A percentile compares a stretch with the other conserved stretches of the same genome.
phyloP scores from a whole-genome alignment of 1,140 invertebrate genomes.

The Eulimnadia texana region DNA sequence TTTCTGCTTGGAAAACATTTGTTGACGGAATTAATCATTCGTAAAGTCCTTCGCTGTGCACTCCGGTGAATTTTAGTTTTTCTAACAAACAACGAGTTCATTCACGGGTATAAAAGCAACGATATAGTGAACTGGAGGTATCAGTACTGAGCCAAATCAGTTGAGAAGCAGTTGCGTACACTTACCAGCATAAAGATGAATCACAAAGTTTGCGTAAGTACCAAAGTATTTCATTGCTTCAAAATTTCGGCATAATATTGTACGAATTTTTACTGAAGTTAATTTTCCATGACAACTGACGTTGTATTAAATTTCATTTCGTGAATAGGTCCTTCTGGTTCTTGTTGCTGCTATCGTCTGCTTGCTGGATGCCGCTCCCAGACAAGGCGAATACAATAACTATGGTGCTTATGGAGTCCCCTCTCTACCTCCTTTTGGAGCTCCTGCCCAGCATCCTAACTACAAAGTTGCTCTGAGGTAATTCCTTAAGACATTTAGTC shows the following conservation, averaged over 20 bases:
- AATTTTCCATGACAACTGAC: neutral
- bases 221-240: neutral
- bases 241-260: no score
- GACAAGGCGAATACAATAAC: neutral
- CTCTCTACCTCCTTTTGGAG: conserved; percentile 1
- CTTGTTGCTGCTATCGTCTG: neutral
- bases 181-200: no score
- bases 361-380: neutral
- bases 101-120: no score
- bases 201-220: neutral
- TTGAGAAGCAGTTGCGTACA: no score
- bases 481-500: no score
- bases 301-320: neutral
- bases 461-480: neutral
- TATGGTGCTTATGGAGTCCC: neutral
- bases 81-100: no score
- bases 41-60: no score
- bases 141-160: no score
- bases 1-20: no score
- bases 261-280: neutral
- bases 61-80: no score
- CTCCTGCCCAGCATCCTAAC: conserved; percentile 4
- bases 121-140: no score
- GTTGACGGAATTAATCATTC: no score
- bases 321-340: neutral